Evolutionary conservation across 2,113 vertebrate species (phyloP).

Genomic region (Lepus timidus): DNA sequence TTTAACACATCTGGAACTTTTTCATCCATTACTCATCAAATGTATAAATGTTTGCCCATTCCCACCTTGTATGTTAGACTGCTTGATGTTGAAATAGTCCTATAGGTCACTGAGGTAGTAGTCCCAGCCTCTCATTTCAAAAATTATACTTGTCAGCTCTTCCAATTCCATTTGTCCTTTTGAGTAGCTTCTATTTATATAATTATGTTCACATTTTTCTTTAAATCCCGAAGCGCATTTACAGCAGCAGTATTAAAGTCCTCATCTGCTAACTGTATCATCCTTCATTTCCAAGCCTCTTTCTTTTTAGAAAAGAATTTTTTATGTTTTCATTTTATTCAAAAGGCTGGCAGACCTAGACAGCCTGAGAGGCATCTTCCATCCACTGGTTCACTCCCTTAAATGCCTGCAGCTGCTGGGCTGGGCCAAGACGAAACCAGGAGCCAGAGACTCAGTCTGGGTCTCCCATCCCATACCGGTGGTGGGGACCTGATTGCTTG

Average conservation of each 20-base stretch:
- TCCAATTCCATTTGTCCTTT: neutral
- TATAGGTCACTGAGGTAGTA: neutral
- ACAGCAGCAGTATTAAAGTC: neutral
- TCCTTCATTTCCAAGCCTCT: neutral
- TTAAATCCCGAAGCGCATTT: neutral
- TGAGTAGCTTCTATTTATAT: neutral
- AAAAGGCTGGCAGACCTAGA: no score
- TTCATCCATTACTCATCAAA: neutral
- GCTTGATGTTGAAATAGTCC: neutral
- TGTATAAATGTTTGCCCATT: neutral
- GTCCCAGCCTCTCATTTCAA: neutral
- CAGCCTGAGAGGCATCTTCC: no score
- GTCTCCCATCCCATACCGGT: no score
- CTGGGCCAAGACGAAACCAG: no score
- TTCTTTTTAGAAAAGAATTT: neutral
- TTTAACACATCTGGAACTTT: neutral
- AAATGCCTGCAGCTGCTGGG: no score
- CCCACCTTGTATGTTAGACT: neutral
- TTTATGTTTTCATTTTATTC: neutral
- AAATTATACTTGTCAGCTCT: neutral
- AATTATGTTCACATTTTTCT: conserved; percentile 7
- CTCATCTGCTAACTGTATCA: neutral
- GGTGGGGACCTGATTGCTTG: no score
- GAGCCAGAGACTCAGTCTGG: no score
- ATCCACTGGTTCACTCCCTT: no score